Evolutionary conservation across 1,140 invertebrate species (phyloP), one percentile per base, ranked within the genome.

Genomic region (Anastatus disparis): DNA sequence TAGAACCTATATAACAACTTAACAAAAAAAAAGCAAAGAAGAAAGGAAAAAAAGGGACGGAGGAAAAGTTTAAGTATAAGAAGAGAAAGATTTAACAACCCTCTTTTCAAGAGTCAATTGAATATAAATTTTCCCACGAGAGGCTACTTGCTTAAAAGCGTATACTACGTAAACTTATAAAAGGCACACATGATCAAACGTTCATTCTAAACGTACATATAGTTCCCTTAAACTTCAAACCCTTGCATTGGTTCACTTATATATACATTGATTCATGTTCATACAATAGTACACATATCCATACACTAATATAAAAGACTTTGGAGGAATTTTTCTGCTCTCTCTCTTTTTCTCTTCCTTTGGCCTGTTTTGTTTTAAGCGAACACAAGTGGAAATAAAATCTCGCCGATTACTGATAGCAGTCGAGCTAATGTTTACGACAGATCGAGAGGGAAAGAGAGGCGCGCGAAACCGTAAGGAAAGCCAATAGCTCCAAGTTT

Each of bases 41-140:
- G n/a, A 42, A 8, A 9, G 2, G 17, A 4, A 13, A 29, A 15
- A 17, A n/a, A 8, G 1, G 10, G 22, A 3, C 13, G 4, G 12
- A 24, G 24, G 26, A 64, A 71, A 64, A 64, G 61, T 29, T 7
- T 27, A 12, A n/a, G 44, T 17, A 20, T 35, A 12, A n/a, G 61
- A 6, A 42, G 61, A 52, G 50, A 26, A 53, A 65, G 44, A 64
- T 65, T 65, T 71, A 65, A 65, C 61, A 55, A 55, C 35, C 59
- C 50, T 35, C n/a, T n/a, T 50, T 65, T 55, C 40, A 64, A 35
- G 26, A 50, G 61, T 65, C 61, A 71, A 65, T 71, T 40, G 69
- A 71, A 65, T 71, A 71, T 65, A 71, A 71, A 71, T 71, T 58
- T 71, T 71, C 61, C 61, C 69, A 71, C 61, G 52, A 38, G n/a